These are phyloP conservation scores for Ichneumoninae sp. DNA, from an alignment of 2,888 invertebrate species.

Conservation along the genomic window DNA sequence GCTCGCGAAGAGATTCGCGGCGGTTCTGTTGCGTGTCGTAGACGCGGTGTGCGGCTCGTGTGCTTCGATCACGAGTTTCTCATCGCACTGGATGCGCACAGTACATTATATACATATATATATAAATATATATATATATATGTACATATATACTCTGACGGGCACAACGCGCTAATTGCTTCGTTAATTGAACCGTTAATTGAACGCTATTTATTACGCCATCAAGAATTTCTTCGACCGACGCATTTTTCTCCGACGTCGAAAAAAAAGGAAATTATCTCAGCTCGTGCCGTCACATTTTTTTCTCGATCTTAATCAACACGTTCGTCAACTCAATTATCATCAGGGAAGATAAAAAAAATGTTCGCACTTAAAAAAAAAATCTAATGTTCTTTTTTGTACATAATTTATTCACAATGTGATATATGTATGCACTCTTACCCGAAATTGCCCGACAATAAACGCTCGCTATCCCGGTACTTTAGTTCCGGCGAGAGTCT, in stretches of 20 bases:
- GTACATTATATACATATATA: background rate
- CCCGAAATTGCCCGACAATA: conserved; percentile 35
- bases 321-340: background rate
- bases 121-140: background rate
- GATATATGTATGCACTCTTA: conserved; percentile 40
- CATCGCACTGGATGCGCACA: background rate
- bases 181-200: conserved; percentile 61
- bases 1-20: conserved; percentile 22
- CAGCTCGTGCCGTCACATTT: conserved; percentile 59
- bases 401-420: conserved; percentile 3
- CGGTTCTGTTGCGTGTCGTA: background rate
- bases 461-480: background rate
- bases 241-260: background rate
- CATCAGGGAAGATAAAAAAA: no score
- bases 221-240: conserved; percentile 29
- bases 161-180: conserved; percentile 49
- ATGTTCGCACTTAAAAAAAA: background rate
- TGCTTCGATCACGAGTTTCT: conserved; percentile 20
- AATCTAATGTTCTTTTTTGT: background rate
- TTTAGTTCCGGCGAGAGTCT: conserved; percentile 15
- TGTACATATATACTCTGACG: conserved; percentile 6
- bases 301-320: background rate
- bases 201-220: conserved; percentile 54
- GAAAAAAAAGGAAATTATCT: background rate
- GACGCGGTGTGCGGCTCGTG: conserved; percentile 2